phyloP scores from a whole-genome alignment of 2,797 vertebrate species.

The Nyctibius grandis region DNA sequence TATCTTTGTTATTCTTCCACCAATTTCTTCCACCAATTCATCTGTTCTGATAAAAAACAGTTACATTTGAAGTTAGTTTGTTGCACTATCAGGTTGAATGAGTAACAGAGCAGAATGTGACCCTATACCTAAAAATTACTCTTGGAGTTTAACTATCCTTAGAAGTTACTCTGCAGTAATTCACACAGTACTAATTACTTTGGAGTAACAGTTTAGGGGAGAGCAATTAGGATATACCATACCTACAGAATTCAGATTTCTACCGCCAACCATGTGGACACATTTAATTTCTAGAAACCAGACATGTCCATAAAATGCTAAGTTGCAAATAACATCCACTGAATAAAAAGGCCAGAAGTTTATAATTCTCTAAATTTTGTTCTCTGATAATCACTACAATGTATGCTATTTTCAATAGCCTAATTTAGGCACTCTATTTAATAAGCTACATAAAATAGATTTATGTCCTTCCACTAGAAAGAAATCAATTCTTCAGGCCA shows the following conservation, averaged over 20 bases:
- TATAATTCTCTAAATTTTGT: conserved; percentile 78
- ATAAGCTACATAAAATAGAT: conserved; percentile 83
- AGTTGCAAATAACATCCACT: conserved; percentile 73
- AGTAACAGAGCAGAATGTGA: conserved; percentile 55
- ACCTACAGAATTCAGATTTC: conserved; percentile 66
- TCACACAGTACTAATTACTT: conserved; percentile 60
- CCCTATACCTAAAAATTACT: conserved; percentile 56
- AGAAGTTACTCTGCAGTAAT: conserved; percentile 72
- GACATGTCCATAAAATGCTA: conserved; percentile 57
- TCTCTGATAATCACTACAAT: conserved; percentile 78
- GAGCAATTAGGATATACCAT: conserved; percentile 58
- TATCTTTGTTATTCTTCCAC: conserved; percentile 17
- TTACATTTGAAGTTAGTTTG: conserved; percentile 9
- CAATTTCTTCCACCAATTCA: conserved; percentile 3
- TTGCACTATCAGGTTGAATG: conserved; percentile 22
- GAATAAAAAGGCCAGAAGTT: conserved; percentile 79
- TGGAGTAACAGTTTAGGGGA: conserved; percentile 61
- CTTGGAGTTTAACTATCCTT: conserved; percentile 62
- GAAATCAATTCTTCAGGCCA: conserved; percentile 81
- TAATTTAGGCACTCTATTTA: conserved; percentile 86
- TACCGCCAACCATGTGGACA: conserved; percentile 64
- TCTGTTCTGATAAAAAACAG: not conserved
- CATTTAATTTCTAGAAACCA: conserved; percentile 69
- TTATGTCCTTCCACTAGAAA: conserved; percentile 84
- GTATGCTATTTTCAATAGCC: conserved; percentile 77